phyloP scores from a whole-genome alignment of 2,888 invertebrate species.

The Sylvicola cinctus region DNA sequence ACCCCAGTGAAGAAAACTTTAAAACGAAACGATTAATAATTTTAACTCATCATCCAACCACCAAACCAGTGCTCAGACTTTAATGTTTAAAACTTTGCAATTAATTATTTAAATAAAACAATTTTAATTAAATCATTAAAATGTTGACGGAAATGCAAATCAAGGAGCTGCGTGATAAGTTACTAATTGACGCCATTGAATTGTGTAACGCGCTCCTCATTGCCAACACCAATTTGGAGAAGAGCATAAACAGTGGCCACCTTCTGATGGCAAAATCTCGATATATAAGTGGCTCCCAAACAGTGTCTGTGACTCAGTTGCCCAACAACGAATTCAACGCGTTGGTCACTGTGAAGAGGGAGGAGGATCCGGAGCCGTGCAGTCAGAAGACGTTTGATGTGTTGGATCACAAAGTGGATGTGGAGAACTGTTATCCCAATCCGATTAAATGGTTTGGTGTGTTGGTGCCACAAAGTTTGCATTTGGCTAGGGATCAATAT shows the following conservation, averaged over 20 bases:
- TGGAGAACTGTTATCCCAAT: conserved; percentile 27
- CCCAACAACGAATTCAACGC: conserved; percentile 29
- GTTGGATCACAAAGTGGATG: conserved; percentile 19
- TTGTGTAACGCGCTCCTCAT: conserved; percentile 53
- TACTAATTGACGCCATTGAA: conserved; percentile 44
- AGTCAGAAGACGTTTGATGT: conserved; percentile 16
- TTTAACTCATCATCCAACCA: too few relatives aligned
- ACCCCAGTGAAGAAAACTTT: too few relatives aligned
- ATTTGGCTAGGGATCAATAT: conserved; percentile 52
- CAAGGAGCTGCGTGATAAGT: conserved; percentile 38
- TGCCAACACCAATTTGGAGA: conserved; percentile 46
- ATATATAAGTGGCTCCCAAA: conserved; percentile 57
- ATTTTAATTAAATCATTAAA: too few relatives aligned
- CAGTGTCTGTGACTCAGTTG: conserved; percentile 46
- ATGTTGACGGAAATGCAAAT: too few relatives aligned
- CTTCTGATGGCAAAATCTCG: conserved; percentile 55
- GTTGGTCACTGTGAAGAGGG: conserved; percentile 17
- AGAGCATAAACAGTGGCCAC: conserved; percentile 43
- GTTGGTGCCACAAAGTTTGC: conserved; percentile 58
- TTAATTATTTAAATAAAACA: too few relatives aligned
- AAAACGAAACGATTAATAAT: too few relatives aligned
- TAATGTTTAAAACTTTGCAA: too few relatives aligned
- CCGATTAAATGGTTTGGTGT: conserved; percentile 78
- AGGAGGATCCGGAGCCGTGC: conserved; percentile 21
- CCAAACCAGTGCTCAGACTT: too few relatives aligned